Percentiles rank a stretch among this genome's conserved stretches.
phyloP scores from a whole-genome alignment of 2,113 vertebrate genomes.

The Helogale parvula region DNA sequence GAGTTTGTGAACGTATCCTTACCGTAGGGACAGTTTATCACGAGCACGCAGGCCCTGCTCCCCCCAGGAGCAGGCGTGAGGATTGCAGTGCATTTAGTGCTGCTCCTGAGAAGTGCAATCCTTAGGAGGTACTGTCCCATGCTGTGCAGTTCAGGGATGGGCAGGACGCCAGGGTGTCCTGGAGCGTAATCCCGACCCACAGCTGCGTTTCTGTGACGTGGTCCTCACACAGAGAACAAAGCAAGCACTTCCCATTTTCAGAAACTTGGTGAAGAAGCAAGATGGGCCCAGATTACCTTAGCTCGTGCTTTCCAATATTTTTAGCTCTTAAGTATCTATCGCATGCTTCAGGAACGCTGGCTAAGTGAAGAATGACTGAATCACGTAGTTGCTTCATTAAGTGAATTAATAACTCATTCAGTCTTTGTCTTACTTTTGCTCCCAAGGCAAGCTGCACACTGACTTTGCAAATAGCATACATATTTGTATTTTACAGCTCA shows the following conservation, averaged over 20 bases:
- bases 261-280: not conserved
- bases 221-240: not conserved
- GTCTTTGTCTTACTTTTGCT: not conserved
- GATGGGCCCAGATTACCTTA: not conserved
- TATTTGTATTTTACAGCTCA: not conserved
- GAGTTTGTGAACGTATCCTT: not conserved
- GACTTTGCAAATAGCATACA: not conserved
- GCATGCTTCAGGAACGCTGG: not conserved
- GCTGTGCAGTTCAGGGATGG: not conserved
- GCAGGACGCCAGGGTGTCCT: too few relatives aligned
- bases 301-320: not conserved
- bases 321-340: not conserved
- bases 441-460: not conserved
- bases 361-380: not conserved
- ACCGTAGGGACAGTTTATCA: not conserved
- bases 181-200: not conserved
- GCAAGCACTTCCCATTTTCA: not conserved
- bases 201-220: too few relatives aligned
- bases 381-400: not conserved
- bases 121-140: too few relatives aligned
- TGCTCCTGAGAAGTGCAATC: rapidly evolving
- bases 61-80: rapidly evolving
- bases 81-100: not conserved
- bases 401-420: not conserved
- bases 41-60: rapidly evolving